Conservation (phyloP, 2,888 invertebrate genomes). For the Aproaerema taeniolella region DNA sequence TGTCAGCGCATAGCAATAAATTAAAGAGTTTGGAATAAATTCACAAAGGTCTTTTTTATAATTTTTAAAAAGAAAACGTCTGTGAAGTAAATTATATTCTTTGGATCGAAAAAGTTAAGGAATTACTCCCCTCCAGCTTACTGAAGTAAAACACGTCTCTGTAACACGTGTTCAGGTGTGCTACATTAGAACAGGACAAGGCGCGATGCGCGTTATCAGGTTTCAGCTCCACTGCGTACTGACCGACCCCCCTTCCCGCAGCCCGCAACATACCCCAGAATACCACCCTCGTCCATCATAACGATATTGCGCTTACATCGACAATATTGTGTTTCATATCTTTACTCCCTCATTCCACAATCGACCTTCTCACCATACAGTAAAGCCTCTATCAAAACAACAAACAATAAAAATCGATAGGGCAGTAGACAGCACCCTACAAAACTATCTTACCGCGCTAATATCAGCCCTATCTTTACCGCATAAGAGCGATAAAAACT, state of each 20-base stretch:
- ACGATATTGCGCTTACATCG: slow-evolving; percentile 70
- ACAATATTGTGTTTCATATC: slow-evolving; percentile 70
- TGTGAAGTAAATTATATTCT: too few relatives aligned
- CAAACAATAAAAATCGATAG: slow-evolving; percentile 40
- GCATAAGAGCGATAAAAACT: background rate
- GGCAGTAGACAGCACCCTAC: too few relatives aligned
- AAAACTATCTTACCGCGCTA: slow-evolving; percentile 12
- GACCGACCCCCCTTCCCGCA: slow-evolving; percentile 47
- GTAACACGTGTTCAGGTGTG: slow-evolving; percentile 16
- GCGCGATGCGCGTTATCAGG: slow-evolving; percentile 43
- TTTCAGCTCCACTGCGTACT: slow-evolving; percentile 69
- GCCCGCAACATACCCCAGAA: too few relatives aligned
- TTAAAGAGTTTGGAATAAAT: too few relatives aligned
- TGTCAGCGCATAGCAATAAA: too few relatives aligned
- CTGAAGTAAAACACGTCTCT: too few relatives aligned
- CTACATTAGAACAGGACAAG: slow-evolving; percentile 4
- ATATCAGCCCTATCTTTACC: slow-evolving; percentile 19
- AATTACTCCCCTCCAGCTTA: too few relatives aligned
- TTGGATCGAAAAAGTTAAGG: too few relatives aligned
- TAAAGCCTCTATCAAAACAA: slow-evolving; percentile 14
- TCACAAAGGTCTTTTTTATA: too few relatives aligned
- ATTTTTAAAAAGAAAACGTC: too few relatives aligned
- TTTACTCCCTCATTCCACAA: slow-evolving; percentile 17
- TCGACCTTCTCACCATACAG: slow-evolving; percentile 18
- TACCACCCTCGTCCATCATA: slow-evolving; percentile 74